Conservation (phyloP, 2,888 invertebrate genomes). For the Zootermopsis nevadensis region DNA sequence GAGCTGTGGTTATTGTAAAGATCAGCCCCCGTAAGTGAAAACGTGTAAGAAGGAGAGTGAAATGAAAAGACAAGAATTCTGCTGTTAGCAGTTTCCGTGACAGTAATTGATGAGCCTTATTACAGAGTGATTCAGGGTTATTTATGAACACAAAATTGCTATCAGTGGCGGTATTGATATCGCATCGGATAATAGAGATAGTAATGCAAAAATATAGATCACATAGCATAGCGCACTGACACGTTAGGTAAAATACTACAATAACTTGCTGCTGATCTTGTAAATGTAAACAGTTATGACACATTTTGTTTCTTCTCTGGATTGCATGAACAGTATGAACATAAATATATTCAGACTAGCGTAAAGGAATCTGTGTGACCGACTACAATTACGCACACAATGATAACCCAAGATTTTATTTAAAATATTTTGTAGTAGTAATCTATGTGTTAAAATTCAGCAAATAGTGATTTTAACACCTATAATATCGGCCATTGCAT, state of each 20-base stretch:
- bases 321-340: no score
- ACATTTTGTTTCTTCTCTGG: not conserved
- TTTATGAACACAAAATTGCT: not conserved
- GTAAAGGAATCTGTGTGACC: no score
- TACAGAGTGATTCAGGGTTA: not conserved
- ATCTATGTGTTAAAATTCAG: no score
- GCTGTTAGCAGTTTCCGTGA: not conserved
- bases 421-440: no score
- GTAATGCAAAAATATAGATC: slow-evolving; percentile 22
- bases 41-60: not conserved
- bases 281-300: not conserved
- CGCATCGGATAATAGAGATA: no score
- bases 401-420: no score
- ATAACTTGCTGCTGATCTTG: slow-evolving; percentile 14
- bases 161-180: not conserved
- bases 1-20: not conserved
- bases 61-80: not conserved
- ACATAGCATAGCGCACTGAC: not conserved
- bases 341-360: no score
- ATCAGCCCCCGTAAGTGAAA: slow-evolving; percentile 1
- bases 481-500: no score
- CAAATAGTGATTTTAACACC: no score
- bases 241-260: not conserved
- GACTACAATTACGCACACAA: no score
- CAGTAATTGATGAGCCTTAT: slow-evolving; percentile 22